Conservation (phyloP, 2,113 vertebrate species). For the Ptilorrhoa leucosticta region DNA sequence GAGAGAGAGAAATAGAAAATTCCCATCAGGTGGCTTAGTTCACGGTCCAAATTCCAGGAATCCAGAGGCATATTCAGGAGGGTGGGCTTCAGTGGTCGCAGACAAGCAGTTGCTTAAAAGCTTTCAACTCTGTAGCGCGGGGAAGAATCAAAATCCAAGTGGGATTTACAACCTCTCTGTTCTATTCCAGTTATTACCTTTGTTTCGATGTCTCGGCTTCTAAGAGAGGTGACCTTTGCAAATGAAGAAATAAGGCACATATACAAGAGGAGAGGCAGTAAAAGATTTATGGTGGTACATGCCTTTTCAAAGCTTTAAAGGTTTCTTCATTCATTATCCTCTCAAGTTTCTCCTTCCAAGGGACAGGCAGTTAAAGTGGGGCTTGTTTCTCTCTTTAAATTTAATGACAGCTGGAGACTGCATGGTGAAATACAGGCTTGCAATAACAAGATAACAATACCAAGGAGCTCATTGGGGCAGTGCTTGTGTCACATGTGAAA, state of each 20-base stretch:
- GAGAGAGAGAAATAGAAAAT: background rate
- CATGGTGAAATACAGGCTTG: background rate
- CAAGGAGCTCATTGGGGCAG: background rate
- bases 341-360: background rate
- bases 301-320: conserved; percentile 2
- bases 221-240: conserved; percentile 49
- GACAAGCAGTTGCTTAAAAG: background rate
- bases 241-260: conserved; percentile 38
- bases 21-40: background rate
- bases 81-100: background rate
- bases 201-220: background rate
- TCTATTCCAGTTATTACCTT: background rate
- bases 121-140: background rate
- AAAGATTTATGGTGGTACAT: background rate
- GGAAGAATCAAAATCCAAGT: background rate
- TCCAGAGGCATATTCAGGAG: background rate
- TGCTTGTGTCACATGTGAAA: background rate
- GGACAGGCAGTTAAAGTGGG: background rate
- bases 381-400: background rate
- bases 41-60: background rate
- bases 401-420: background rate
- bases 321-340: conserved; percentile 43
- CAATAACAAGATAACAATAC: background rate
- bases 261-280: background rate
- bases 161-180: background rate